Percentiles rank a stretch among this genome's conserved stretches.
Evolutionary conservation across 64 coral and sea anemone species (phyloP).

Genomic region (Astreopora myriophthalma): DNA sequence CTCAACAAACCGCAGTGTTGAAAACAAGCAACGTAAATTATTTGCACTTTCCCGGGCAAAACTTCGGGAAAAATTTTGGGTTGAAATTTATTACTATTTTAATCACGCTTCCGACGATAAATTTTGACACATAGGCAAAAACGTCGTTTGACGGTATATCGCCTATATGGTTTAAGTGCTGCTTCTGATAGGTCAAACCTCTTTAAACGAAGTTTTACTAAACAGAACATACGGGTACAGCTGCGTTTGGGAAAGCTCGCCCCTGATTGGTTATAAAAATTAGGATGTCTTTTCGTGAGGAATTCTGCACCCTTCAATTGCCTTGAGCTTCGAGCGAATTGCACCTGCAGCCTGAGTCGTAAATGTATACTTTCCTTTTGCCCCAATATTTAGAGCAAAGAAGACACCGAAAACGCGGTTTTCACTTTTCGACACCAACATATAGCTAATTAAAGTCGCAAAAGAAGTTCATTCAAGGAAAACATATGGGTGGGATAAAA

Average conservation of each 20-base stretch:
- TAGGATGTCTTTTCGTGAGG: not conserved
- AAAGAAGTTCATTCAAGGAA: not conserved
- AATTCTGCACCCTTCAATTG: not conserved
- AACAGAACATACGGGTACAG: not conserved
- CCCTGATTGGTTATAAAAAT: not conserved
- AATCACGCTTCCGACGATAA: no score
- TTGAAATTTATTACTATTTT: not conserved
- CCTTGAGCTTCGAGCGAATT: not conserved
- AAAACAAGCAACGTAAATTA: not conserved
- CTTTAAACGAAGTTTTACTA: no score
- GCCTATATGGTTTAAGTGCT: no score
- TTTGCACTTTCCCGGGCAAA: not conserved
- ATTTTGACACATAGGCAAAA: no score
- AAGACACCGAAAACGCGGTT: not conserved
- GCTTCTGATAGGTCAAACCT: no score
- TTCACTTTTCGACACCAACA: not conserved
- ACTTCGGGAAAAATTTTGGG: not conserved
- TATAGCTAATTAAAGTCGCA: not conserved
- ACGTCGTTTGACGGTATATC: no score
- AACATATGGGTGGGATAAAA: no score
- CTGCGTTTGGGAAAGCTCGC: constrained; percentile 1
- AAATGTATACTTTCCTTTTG: not conserved
- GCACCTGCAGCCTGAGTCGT: not conserved
- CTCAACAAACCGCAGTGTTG: not conserved
- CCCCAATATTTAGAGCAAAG: not conserved